Evolutionary conservation across 2,113 vertebrate genomes (phyloP).

Genomic region (Xiphias gladius): DNA sequence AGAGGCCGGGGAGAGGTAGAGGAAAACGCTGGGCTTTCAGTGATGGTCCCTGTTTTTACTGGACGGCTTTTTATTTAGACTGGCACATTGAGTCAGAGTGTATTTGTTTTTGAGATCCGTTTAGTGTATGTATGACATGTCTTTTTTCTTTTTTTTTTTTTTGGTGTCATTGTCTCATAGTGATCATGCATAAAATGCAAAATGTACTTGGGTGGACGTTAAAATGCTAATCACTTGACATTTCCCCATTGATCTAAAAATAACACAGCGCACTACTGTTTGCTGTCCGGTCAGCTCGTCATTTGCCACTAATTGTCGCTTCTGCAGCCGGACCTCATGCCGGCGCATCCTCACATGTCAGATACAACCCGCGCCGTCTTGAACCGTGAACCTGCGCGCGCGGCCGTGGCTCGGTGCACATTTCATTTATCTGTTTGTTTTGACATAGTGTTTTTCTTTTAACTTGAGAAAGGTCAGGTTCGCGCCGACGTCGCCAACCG

Average conservation of each 20-base stretch:
- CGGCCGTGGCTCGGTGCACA: neutral
- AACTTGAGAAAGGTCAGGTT: neutral
- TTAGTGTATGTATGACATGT: neutral
- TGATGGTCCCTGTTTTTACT: neutral
- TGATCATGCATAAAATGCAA: neutral
- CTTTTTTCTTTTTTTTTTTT: too few species aligned
- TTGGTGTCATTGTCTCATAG: neutral
- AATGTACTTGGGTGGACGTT: neutral
- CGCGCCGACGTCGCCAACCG: neutral
- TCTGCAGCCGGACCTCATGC: neutral
- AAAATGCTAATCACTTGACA: neutral
- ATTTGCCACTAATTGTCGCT: constrained; percentile 8
- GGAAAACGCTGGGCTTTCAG: neutral
- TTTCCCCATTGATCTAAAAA: neutral
- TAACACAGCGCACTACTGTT: neutral
- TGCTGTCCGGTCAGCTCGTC: neutral
- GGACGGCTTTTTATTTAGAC: neutral
- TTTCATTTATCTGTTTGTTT: neutral
- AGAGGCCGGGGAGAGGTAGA: neutral
- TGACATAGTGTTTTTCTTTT: neutral
- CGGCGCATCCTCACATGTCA: neutral
- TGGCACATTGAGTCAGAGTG: too few species aligned
- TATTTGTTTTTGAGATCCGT: too few species aligned
- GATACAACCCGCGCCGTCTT: too few species aligned
- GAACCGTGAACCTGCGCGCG: neutral